These are phyloP conservation scores for Hemitrygon akajei DNA, from an alignment of 2,797 vertebrate genomes.

Conservation along the genomic window DNA sequence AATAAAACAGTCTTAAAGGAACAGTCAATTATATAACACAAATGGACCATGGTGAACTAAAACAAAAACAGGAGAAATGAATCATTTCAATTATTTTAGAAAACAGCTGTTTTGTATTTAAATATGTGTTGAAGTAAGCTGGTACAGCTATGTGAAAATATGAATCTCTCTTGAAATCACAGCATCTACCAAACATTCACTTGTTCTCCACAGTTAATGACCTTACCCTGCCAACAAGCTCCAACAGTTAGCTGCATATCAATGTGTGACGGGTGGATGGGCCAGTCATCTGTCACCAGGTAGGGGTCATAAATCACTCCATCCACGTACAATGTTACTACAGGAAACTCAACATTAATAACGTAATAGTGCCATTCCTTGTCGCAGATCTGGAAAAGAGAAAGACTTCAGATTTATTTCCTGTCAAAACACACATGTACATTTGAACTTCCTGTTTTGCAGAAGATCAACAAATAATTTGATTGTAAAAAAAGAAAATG, in stretches of 20 bases:
- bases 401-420: constrained; percentile 40
- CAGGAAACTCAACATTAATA: constrained; percentile 87
- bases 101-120: neutral
- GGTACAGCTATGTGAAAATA: neutral
- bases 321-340: constrained; percentile 87
- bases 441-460: neutral
- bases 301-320: constrained; percentile 90
- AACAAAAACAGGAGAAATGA: neutral
- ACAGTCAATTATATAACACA: neutral
- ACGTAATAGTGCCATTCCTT: constrained; percentile 98
- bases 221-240: constrained; percentile 94
- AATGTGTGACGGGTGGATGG: constrained; percentile 91
- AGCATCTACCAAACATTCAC: neutral
- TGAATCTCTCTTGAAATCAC: neutral
- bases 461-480: too few relatives aligned
- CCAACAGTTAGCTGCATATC: constrained; percentile 92
- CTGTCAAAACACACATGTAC: neutral
- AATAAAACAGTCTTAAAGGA: neutral
- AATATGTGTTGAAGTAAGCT: neutral
- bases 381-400: constrained; percentile 80
- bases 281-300: constrained; percentile 96
- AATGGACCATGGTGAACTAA: neutral
- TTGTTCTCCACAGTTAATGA: neutral
- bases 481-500: too few relatives aligned
- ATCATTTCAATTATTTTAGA: neutral